Conservation (phyloP, 1,140 invertebrate genomes). For the Saccostrea echinata region DNA sequence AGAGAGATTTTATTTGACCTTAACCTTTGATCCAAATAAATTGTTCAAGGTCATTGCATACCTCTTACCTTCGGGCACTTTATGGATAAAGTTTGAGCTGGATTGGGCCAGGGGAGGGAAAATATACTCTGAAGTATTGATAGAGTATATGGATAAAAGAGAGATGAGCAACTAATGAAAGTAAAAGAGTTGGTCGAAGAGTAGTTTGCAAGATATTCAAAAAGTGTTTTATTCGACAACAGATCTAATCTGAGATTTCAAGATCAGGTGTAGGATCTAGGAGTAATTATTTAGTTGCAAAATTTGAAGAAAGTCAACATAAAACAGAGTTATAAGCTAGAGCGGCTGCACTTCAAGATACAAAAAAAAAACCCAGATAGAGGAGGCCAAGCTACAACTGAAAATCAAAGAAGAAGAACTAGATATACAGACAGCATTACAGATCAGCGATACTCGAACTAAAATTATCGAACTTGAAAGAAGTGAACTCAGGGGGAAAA, state of each 20-base stretch:
- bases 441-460: slow-evolving; percentile 42
- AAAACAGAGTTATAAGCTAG: slow-evolving; percentile 47
- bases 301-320: slow-evolving; percentile 41
- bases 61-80: too few relatives aligned
- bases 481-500: too few relatives aligned
- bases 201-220: slow-evolving; percentile 28
- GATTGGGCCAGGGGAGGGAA: too few relatives aligned
- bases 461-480: slow-evolving; percentile 53
- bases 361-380: slow-evolving; percentile 40
- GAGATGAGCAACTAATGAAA: slow-evolving; percentile 7
- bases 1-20: too few relatives aligned
- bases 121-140: too few relatives aligned
- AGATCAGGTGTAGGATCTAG: too few relatives aligned
- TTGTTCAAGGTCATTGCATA: too few relatives aligned
- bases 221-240: too few relatives aligned
- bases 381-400: slow-evolving; percentile 49
- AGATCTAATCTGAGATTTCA: too few relatives aligned
- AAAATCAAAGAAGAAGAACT: slow-evolving; percentile 56
- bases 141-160: too few relatives aligned
- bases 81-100: too few relatives aligned
- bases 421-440: slow-evolving; percentile 50
- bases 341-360: slow-evolving; percentile 21
- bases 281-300: not conserved
- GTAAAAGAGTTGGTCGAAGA: slow-evolving; percentile 9
- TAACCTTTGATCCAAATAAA: too few relatives aligned